phyloP scores from a whole-genome alignment of 2,888 invertebrate genomes.

The Furcula furcula region DNA sequence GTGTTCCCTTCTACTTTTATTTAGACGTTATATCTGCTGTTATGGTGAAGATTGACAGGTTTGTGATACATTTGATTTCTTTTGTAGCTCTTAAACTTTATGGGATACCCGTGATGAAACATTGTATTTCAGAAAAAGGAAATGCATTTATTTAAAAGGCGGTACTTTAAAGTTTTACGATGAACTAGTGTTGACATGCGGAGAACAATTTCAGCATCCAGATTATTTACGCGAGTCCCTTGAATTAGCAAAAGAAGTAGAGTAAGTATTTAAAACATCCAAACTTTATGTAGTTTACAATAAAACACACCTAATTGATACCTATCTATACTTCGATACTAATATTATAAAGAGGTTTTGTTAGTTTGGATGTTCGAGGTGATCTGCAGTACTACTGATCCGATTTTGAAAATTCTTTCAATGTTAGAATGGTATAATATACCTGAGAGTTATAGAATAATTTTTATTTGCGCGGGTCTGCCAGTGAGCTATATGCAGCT shows the following conservation, averaged over 20 bases:
- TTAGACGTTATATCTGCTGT: slow-evolving; percentile 84
- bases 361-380: no score
- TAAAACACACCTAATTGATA: no score
- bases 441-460: no score
- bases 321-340: no score
- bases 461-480: no score
- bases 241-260: slow-evolving; percentile 47
- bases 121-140: slow-evolving; percentile 66
- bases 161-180: slow-evolving; percentile 77
- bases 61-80: background rate
- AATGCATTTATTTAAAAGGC: slow-evolving; percentile 78
- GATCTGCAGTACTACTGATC: no score
- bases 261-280: slow-evolving; percentile 41
- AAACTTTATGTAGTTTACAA: no score
- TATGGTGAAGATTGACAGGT: slow-evolving; percentile 83
- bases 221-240: slow-evolving; percentile 57
- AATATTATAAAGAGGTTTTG: no score
- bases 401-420: no score
- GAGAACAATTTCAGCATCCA: slow-evolving; percentile 81
- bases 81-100: background rate
- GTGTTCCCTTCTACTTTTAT: slow-evolving; percentile 83
- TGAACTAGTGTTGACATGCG: slow-evolving; percentile 79
- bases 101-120: no score
- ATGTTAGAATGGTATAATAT: no score
- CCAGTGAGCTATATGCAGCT: no score